Conservation (phyloP, 2,888 invertebrate species). For the Hemicrepidius hirtus region DNA sequence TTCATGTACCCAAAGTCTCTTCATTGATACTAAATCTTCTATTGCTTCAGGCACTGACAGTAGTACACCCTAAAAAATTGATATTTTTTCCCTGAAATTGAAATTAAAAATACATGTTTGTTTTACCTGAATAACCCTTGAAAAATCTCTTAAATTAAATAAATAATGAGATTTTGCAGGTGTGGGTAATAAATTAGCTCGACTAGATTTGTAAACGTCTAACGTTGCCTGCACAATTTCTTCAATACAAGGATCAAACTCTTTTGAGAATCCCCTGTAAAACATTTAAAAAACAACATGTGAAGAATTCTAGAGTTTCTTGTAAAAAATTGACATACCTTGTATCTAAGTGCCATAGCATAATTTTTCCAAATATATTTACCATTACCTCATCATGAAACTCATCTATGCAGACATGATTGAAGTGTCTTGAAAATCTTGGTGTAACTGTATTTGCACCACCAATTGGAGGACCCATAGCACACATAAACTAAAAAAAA, state of each 20-base stretch:
- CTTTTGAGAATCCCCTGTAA: slow-evolving; percentile 93
- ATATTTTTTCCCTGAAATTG: too few relatives aligned
- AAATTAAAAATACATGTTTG: too few relatives aligned
- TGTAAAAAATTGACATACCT: too few relatives aligned
- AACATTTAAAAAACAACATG: slow-evolving; percentile 46
- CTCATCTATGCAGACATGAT: slow-evolving; percentile 90
- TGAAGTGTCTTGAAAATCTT: slow-evolving; percentile 91
- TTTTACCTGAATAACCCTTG: slow-evolving; percentile 90
- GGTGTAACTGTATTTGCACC: slow-evolving; percentile 86
- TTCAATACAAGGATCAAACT: slow-evolving; percentile 94
- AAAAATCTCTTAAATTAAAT: slow-evolving; percentile 95
- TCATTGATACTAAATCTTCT: slow-evolving; percentile 88
- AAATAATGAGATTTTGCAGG: slow-evolving; percentile 96
- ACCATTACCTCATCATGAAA: slow-evolving; percentile 89
- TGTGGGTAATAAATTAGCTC: slow-evolving; percentile 89
- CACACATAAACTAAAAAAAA: slow-evolving; percentile 83
- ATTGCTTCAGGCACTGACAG: slow-evolving; percentile 95
- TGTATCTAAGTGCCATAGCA: slow-evolving; percentile 97
- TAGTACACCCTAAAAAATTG: slow-evolving; percentile 88
- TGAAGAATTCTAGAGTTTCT: too few relatives aligned
- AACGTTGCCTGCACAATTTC: slow-evolving; percentile 91
- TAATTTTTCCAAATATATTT: slow-evolving; percentile 91
- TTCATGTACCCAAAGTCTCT: slow-evolving; percentile 96
- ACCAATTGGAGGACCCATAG: slow-evolving; percentile 89
- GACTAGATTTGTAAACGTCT: slow-evolving; percentile 89